Evolutionary conservation across 2,113 vertebrate species (phyloP).

Genomic region (Zootoca vivipara): DNA sequence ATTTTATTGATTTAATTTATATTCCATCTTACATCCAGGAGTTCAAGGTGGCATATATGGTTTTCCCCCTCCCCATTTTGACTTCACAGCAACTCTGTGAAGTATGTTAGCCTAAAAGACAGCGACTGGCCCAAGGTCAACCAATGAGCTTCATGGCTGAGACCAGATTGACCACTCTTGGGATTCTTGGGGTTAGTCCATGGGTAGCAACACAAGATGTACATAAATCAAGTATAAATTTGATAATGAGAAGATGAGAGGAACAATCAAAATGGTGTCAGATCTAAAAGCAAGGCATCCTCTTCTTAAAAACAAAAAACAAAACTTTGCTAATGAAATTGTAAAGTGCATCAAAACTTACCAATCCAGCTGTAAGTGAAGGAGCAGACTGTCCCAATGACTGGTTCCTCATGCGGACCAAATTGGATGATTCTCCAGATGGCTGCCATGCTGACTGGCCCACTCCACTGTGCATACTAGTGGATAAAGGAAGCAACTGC

Average conservation of each 20-base stretch:
- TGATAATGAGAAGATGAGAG: background rate
- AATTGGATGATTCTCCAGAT: constrained; percentile 87
- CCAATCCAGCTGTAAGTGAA: constrained; percentile 94
- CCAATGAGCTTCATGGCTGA: no score
- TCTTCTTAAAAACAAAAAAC: background rate
- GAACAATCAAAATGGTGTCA: background rate
- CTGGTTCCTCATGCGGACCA: constrained; percentile 96
- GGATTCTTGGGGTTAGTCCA: no score
- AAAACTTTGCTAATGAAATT: constrained; percentile 9
- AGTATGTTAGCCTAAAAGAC: no score
- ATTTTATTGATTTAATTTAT: no score
- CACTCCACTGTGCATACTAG: constrained; percentile 88
- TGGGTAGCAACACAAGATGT: no score
- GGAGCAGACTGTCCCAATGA: constrained; percentile 93
- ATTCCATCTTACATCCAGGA: no score
- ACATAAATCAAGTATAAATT: background rate
- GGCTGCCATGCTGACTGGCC: constrained; percentile 87
- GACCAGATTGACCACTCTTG: no score
- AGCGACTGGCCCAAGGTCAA: no score
- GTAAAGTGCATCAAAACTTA: constrained; percentile 66
- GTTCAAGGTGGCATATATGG: no score
- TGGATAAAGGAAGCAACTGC: constrained; percentile 92
- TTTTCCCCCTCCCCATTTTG: no score
- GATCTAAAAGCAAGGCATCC: background rate
- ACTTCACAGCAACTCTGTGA: no score